phyloP scores from a whole-genome alignment of 2,113 vertebrate species.

The Misgurnus anguillicaudatus region DNA sequence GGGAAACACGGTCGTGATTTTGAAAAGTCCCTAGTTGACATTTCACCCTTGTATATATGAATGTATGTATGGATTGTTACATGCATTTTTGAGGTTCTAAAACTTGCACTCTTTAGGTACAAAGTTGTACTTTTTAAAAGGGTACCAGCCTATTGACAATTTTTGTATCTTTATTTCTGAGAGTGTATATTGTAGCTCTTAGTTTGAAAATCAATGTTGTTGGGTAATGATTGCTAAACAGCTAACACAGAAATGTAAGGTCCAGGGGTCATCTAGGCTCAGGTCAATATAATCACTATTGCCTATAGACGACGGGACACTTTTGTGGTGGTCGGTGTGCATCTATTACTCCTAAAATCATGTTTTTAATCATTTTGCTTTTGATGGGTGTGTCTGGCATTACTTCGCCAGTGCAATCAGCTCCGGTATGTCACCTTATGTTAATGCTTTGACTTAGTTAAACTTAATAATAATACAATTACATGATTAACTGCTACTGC shows the following conservation, averaged over 20 bases:
- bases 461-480: neutral
- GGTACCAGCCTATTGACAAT: too few species aligned
- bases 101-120: too few species aligned
- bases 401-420: slow-evolving; percentile 33
- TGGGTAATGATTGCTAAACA: slow-evolving; percentile 43
- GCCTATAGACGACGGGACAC: neutral
- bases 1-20: too few species aligned
- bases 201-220: slow-evolving; percentile 31
- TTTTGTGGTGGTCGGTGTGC: slow-evolving; percentile 5
- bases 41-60: too few species aligned
- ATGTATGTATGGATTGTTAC: too few species aligned
- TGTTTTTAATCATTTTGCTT: slow-evolving; percentile 35
- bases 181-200: too few species aligned
- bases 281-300: neutral
- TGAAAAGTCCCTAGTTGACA: too few species aligned
- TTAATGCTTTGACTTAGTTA: neutral
- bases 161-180: too few species aligned
- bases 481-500: neutral
- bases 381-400: slow-evolving; percentile 48
- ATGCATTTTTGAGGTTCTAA: too few species aligned
- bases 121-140: too few species aligned
- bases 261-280: neutral
- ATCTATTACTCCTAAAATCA: slow-evolving; percentile 3
- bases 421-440: slow-evolving; percentile 46
- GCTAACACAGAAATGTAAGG: neutral